Evolutionary conservation across 2,113 vertebrate species (phyloP), one percentile per base, ranked within the genome.

Genomic region (Sinosuthora webbiana): DNA sequence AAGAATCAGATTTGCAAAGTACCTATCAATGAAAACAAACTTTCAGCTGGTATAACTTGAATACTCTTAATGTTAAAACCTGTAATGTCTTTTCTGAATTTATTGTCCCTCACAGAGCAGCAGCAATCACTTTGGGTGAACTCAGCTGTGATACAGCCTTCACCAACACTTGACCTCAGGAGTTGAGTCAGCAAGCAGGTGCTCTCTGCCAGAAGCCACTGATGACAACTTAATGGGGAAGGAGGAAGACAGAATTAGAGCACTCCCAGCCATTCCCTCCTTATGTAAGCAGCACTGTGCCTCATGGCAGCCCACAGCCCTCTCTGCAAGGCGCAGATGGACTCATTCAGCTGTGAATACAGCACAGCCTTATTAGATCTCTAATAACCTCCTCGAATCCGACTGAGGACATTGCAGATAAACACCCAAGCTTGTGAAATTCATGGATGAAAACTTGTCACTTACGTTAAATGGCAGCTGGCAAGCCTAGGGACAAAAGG

Each of bases 161-260:
- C 59, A 6, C 13, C 75, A 93, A 88, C 73, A 57, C 73, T 39
- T 27, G 50, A 88, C 55, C 86, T 88, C 13, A 0, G 52, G 27
- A 83, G 56, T 0, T 59, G 76, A 93, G 83, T 90, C 94, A 97
- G 94, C 90, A 83, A 93, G 93, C 83, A 94, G 95, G 86, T 91
- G 86, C 91, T 93, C 89, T 52, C 89, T 86, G 73, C 86, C 63
- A 27, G 47, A 70, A 92, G 55, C 45, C 68, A 62, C 75, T 13
- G 68, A 42, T 56, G 91, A 70, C 86, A 94, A 87, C 62, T 70
- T 69, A 39, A 0, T 3, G 56, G 52, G 68, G 86, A 95, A 76
- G 59, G 30, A 83, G 25, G 23, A 67, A 83, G 89, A 89, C 79
- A 94, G 86, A 95, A 95, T 67, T 52, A 87, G 93, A 93, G 86